Percentiles rank a stretch among this genome's conserved stretches.
phyloP scores from a whole-genome alignment of 2,888 invertebrate genomes.

The Seira sanloemensis region DNA sequence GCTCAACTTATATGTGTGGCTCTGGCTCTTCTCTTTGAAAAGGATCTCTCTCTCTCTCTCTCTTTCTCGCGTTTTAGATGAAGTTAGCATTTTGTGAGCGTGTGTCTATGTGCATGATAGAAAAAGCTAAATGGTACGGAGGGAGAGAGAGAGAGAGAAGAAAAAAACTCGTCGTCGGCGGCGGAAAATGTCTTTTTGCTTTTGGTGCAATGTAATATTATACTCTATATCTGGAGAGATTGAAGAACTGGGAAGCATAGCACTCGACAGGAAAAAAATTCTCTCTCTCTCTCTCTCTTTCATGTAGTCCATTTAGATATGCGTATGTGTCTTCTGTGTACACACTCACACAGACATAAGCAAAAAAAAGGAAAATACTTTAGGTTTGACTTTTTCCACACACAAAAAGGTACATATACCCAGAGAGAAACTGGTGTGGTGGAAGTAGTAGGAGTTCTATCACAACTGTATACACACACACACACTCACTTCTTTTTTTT shows the following conservation, averaged over 20 bases:
- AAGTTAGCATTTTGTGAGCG: no score
- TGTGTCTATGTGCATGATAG: neutral
- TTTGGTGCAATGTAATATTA: slow-evolving; percentile 46
- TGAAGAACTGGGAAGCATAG: slow-evolving; percentile 19
- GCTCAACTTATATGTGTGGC: neutral
- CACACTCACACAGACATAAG: slow-evolving; percentile 17
- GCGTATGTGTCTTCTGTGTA: slow-evolving; percentile 22
- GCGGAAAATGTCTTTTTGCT: slow-evolving; percentile 61
- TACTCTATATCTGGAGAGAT: neutral
- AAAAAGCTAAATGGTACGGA: neutral
- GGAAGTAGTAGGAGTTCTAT: neutral
- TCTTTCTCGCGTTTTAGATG: no score
- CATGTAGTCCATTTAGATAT: slow-evolving; percentile 2
- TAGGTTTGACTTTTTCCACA: neutral
- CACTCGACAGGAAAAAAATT: slow-evolving; percentile 13
- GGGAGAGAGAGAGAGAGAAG: neutral
- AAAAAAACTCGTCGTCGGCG: slow-evolving; percentile 29
- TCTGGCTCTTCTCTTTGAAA: neutral
- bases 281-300: neutral
- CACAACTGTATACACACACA: neutral
- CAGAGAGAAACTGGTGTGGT: neutral
- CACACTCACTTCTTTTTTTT: neutral
- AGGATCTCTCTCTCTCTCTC: no score
- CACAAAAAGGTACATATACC: neutral
- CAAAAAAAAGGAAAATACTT: slow-evolving; percentile 18